Evolutionary conservation across 2,113 vertebrate species (phyloP), one percentile per base, ranked within the genome.

Genomic region (Enhydra lutris): DNA sequence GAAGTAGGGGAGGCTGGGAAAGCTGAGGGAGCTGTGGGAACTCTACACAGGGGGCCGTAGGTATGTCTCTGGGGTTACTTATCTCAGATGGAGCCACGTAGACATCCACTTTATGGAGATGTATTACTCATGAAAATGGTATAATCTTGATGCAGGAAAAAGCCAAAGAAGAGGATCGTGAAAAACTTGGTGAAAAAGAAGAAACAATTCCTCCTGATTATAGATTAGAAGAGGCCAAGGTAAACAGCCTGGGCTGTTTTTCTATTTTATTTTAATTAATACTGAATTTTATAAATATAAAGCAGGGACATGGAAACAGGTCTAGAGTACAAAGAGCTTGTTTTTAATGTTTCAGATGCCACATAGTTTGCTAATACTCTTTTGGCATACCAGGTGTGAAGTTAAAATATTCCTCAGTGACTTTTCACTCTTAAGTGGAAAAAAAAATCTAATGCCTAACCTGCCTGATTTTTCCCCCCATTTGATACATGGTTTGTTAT

Each of bases 131-230:
- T 82, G 31, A 39, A 78, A 79, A 94, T 57, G 91, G 10, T 91
- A 24, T 45, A 7, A n/a, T 89, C 59, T 47, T 57, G 81, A 47
- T 26, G 12, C 34, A 99, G 99, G 99, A 99, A 59, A 98, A 98
- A 98, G 84, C n/a, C 74, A 98, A 98, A 96, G 97, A 98, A 93
- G 81, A 98, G 3, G 92, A 98, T 34, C 36, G 0, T 24, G 98
- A 99, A 92, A 99, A 99, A 81, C 95, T 99, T 78, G 99, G 99
- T 13, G 99, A 99, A 97, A 98, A 98, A 78, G 99, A 99, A 97
- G 97, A 98, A 98, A 98, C 99, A 11, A 98, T 99, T 95, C 99
- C 99, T 93, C 99, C 98, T 74, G 99, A 99, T 0, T 98, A 98
- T 87, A 98, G 98, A 98, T 96, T 98, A 93, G 97, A 91, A 95